Conservation (phyloP, 2,888 invertebrate species). For the Chromoteleia sp. region DNA sequence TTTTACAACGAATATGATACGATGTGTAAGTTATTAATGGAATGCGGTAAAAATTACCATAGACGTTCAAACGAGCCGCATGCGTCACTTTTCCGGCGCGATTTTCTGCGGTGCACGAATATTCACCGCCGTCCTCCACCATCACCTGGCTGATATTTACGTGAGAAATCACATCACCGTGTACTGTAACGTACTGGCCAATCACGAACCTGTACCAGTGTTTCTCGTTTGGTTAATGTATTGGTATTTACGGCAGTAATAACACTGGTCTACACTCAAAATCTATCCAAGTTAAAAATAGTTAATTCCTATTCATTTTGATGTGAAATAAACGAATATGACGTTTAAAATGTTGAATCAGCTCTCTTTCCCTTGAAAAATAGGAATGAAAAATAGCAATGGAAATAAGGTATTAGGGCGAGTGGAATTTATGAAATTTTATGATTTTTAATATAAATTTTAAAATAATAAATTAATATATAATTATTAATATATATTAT, state of each 20-base stretch:
- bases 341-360: no score
- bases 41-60: slow-evolving; percentile 86
- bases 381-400: no score
- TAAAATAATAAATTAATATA: no score
- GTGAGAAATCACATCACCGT: slow-evolving; percentile 93
- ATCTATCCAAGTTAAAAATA: no score
- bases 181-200: slow-evolving; percentile 91
- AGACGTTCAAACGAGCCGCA: slow-evolving; percentile 90
- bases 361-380: no score
- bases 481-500: no score
- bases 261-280: no score
- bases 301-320: no score
- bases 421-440: no score
- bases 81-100: slow-evolving; percentile 87
- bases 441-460: no score
- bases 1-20: slow-evolving; percentile 13
- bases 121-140: slow-evolving; percentile 93
- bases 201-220: slow-evolving; percentile 88
- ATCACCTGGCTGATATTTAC: slow-evolving; percentile 92
- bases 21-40: slow-evolving; percentile 35
- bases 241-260: slow-evolving; percentile 30
- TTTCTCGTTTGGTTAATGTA: slow-evolving; percentile 38
- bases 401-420: no score
- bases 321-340: no score
- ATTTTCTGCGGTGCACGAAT: slow-evolving; percentile 91